Base-by-base conservation (phyloP, 1,140 invertebrate genomes). In the Drosophila subobscura region DNA sequence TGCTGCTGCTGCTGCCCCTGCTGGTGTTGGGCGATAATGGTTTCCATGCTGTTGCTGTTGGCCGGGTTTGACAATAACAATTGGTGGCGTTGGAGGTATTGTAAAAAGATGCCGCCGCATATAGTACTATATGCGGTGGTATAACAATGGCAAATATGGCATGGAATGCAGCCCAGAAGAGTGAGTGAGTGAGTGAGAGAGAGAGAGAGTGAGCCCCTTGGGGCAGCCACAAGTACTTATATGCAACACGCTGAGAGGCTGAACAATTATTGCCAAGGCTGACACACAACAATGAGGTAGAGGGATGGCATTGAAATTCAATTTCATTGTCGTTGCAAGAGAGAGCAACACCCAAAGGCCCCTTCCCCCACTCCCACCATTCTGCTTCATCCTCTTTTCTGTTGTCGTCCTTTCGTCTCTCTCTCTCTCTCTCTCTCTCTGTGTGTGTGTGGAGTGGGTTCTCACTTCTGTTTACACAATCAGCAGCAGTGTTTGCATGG, bases 391-490 rank as follows among this genome's bases (percentile, higher is more conserved):
- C 7, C 14, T 55, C 61, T 64, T 41, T 42, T 40, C 7, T 71
- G 59, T 33, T 33, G 29, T 33, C 3, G 29, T 33, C 29, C 29
- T 33, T 8, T 33, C 33, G 25, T 1, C 7, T 33, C 33, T 23
- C 25, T 27, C 52, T 20, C 8, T n/a, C n/a, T n/a, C 22, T 20
- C 8, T 55, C 64, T 49, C 50, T 22, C 50, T 68, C 42, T 22
- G 33, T 7, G 40, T 8, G 1, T 27, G 5, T 7, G 5, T 33
- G 33, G 10, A 1, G 3, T 10, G 23, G 40, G 63, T 45, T 46
- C 41, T 53, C 52, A 60, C 42, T 57, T 58, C 58, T 74, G 72
- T 77, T 63, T 76, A 64, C 72, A 70, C 57, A 76, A 76, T 76
- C 45, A 67, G 56, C 45, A 67, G 56, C 8, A 40, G 47, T 75